Percentiles rank a stretch among this genome's conserved stretches.
Evolutionary conservation across 2,888 invertebrate species (phyloP).

Genomic region (Cephus sareptanus): DNA sequence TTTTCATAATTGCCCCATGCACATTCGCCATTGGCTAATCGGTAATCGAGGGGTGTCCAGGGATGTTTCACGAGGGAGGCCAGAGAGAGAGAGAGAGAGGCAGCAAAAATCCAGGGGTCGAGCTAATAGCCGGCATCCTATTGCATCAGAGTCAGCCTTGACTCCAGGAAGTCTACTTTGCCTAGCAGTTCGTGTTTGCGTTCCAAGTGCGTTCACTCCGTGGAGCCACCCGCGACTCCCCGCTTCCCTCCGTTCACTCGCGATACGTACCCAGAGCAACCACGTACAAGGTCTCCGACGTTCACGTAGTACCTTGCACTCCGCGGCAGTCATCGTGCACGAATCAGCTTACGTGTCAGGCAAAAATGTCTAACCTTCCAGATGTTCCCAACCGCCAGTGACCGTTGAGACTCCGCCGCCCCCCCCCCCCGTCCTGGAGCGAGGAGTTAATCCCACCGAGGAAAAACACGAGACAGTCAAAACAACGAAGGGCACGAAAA

Average conservation of each 20-base stretch:
- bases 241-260: not conserved
- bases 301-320: slow-evolving; percentile 15
- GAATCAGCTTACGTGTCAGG: not conserved
- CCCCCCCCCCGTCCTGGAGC: not conserved
- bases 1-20: too few species aligned
- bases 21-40: not conserved
- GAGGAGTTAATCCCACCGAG: not conserved
- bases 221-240: slow-evolving; percentile 9
- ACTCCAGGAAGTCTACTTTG: slow-evolving; percentile 58
- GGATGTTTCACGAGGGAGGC: not conserved
- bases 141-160: slow-evolving; percentile 63
- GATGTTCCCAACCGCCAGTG: not conserved
- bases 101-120: slow-evolving; percentile 14
- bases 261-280: not conserved
- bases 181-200: slow-evolving; percentile 39
- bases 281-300: slow-evolving; percentile 1
- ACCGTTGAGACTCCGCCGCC: not conserved
- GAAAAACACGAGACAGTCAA: not conserved
- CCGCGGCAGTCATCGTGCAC: slow-evolving; percentile 24
- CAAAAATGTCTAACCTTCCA: not conserved
- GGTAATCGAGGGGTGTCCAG: not conserved
- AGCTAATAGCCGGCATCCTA: slow-evolving; percentile 58
- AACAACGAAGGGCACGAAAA: not conserved
- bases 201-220: slow-evolving; percentile 48
- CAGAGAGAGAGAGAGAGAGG: slow-evolving; percentile 13